phyloP scores from a whole-genome alignment of 2,888 invertebrate species.

The Notodonta dromedarius region DNA sequence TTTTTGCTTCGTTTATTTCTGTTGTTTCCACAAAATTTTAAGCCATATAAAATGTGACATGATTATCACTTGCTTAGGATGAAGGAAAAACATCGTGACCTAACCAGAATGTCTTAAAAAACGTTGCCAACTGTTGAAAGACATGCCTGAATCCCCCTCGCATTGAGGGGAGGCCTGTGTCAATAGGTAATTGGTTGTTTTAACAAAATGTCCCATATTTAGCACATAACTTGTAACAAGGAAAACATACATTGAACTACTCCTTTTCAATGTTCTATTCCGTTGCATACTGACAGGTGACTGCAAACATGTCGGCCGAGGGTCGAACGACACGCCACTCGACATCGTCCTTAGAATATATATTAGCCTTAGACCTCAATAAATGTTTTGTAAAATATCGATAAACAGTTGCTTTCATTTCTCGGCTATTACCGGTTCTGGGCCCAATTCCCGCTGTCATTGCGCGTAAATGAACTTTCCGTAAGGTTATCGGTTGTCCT shows the following conservation, averaged over 20 bases:
- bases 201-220: too few species aligned
- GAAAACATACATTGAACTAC: background rate
- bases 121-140: too few species aligned
- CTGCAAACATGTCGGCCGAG: background rate
- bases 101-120: too few species aligned
- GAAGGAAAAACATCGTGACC: too few species aligned
- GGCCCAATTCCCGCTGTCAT: background rate
- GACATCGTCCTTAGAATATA: slow-evolving; percentile 3
- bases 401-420: background rate
- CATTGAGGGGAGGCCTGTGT: too few species aligned
- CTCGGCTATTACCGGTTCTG: background rate
- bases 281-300: background rate
- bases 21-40: too few species aligned
- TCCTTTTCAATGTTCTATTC: slow-evolving; percentile 3
- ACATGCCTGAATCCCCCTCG: too few species aligned
- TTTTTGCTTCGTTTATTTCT: too few species aligned
- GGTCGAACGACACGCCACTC: background rate
- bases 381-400: background rate
- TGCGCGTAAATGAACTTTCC: background rate
- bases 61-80: too few species aligned
- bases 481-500: background rate
- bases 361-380: background rate
- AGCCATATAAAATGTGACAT: too few species aligned
- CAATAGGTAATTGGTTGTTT: too few species aligned
- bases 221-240: background rate